Base-by-base conservation (phyloP, 2,113 vertebrate species). In the Hucho hucho region DNA sequence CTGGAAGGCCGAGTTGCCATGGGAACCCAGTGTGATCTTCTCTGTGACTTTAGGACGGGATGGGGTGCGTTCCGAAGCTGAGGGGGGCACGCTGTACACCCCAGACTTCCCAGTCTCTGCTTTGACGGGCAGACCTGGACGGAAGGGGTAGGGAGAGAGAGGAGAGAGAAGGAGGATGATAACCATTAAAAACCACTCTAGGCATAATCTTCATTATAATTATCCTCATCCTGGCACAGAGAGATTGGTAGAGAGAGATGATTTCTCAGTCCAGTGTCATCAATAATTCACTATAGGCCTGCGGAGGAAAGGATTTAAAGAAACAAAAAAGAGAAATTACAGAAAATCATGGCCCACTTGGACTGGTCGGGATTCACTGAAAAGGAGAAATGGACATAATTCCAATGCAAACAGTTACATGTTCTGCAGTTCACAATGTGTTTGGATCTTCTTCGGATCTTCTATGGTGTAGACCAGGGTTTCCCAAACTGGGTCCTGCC, bases 1-100 rank as follows among this genome's bases (percentile, higher is more conserved):
- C 87, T 99, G 98, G 89, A 99, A 99, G 77, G 98, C 97, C n/a
- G 98, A 99, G 93, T 96, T 98, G 85, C 96, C 92, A 78, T 98
- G 97, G 86, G 96, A 97, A 84, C 96, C 96, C 82, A 99, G 93
- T 56, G 94, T 90, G 77, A 97, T 92, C 87, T 96, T 97, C 84
- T 98, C 97, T 25, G 94, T 63, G 6, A 82, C 81, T 89, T 93
- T 93, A 76, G 95, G 91, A 82, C 96, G 95, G 70, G 95, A 96
- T 53, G 95, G 95, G 72, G 96, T 96, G 85, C 95, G 94, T 76
- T 98, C 97, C 2, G 95, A 93, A 61, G 95, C 49, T 1, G 49
- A 81, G 72, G 94, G 92, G 75, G 90, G 86, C 74, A 94, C 93
- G 87, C 92, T 92, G 3, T 81, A 86, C 61, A 69, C 71, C 16